Conservation (phyloP, 2,888 invertebrate species). For the Megastigmus dorsalis region DNA sequence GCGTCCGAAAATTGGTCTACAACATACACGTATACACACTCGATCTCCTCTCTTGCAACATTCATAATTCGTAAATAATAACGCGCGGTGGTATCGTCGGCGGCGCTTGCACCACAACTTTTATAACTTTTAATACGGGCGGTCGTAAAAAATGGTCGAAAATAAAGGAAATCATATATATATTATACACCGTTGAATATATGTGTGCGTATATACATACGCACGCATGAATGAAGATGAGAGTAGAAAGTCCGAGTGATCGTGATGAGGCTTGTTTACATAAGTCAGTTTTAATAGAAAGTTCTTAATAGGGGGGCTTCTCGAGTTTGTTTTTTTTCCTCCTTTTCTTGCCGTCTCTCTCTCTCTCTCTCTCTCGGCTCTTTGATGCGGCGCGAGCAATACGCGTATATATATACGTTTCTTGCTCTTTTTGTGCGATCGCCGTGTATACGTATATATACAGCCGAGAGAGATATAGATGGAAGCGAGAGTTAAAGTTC, state of each 20-base stretch:
- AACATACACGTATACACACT: conserved; percentile 64
- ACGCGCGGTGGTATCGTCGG: conserved; percentile 56
- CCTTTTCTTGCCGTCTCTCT: not conserved
- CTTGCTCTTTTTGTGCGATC: no score
- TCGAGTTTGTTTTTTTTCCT: not conserved
- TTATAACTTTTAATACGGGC: conserved; percentile 34
- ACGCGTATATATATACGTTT: no score
- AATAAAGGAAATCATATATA: not conserved
- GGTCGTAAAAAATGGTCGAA: not conserved
- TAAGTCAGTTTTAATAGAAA: conserved; percentile 49
- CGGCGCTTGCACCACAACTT: conserved; percentile 48
- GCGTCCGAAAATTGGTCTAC: conserved; percentile 56
- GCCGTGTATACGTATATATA: not conserved
- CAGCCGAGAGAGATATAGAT: no score
- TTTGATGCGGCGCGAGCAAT: conserved; percentile 4
- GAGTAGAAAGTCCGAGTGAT: conserved; percentile 13
- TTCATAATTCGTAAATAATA: conserved; percentile 74
- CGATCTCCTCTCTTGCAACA: conserved; percentile 66
- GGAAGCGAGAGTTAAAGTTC: no score
- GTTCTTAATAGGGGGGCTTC: conserved; percentile 25
- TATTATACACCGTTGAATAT: no score
- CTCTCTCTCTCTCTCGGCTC: not conserved
- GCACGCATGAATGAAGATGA: not conserved
- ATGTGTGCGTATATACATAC: not conserved
- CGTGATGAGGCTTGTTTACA: conserved; percentile 42